Evolutionary conservation across 1,140 invertebrate species (phyloP), one percentile per base, ranked within the genome.

Genomic region (Hycleus phaleratus): DNA sequence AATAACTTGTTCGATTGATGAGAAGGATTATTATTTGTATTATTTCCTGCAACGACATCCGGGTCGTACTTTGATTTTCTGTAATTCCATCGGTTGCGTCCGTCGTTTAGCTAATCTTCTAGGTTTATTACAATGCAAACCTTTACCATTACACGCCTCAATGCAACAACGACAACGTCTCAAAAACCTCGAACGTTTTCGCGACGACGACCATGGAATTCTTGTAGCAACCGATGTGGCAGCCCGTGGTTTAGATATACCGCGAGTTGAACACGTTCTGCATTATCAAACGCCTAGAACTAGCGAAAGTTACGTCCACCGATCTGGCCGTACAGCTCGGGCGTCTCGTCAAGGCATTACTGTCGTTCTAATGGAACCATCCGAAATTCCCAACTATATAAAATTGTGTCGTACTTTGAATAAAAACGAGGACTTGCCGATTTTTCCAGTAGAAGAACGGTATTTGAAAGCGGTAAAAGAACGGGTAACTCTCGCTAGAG

Each of bases 141-240:
- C 94, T 2, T 75, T 95, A 46, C 85, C 93, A 0, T 71, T 99
- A 0, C 95, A 99, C 77, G 93, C 96, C 0, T 90, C 85, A 63
- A 97, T 99, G 95, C 86, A 90, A 43, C 97, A 99, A 70, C 84
- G 89, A 68, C 93, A 97, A 70, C 77, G 97, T 26, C 76, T 99
- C 10, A 95, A 95, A 74, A 98, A 95, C 78, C 78, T 99, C 6
- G 96, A 99, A 71, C 83, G 79, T 61, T 99, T 98, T 78, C 81
- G 88, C 56, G 84, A 85, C 67, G 81, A 84, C 67, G 75, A 81
- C 0, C 80, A 84, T 62, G 85, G 86, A 0, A 63, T 99, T 8
- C 73, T 99, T n/a, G 80, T 99, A 56, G 93, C 97, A 0, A 99
- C 96, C 0, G 97, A 99, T 79, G 95, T 99, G 11, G 97, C 96